phyloP scores from a whole-genome alignment of 2,888 invertebrate genomes.

The Morpho achilles region DNA sequence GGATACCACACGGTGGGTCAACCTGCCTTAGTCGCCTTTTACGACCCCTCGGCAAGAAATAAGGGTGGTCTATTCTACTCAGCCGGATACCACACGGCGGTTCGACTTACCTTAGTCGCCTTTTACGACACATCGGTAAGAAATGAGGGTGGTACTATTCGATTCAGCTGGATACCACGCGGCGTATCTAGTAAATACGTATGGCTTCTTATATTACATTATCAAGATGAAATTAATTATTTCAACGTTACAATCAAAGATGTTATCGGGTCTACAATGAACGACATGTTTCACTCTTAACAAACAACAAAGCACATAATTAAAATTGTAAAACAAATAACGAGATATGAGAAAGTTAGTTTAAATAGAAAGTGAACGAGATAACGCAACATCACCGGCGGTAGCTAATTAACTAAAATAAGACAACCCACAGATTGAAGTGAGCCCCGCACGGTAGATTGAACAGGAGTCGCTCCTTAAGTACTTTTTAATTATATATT shows the following conservation, averaged over 20 bases:
- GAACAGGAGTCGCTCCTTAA: constrained; percentile 38
- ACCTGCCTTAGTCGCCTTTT: too few species aligned
- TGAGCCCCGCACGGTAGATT: constrained; percentile 49
- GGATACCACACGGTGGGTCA: too few species aligned
- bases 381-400: constrained; percentile 18
- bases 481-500: constrained; percentile 29
- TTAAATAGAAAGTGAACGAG: constrained; percentile 24
- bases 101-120: too few species aligned
- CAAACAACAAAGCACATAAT: constrained; percentile 17
- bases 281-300: constrained; percentile 11
- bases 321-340: constrained; percentile 23
- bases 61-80: too few species aligned
- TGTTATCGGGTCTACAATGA: constrained; percentile 8
- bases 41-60: too few species aligned
- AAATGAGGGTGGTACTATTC: too few species aligned
- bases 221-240: constrained; percentile 7
- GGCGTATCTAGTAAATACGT: too few species aligned
- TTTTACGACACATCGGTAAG: too few species aligned
- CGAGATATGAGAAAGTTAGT: constrained; percentile 25
- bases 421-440: constrained; percentile 47
- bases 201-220: background rate
- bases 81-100: too few species aligned
- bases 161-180: too few species aligned
- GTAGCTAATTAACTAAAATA: constrained; percentile 34
- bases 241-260: constrained; percentile 10